Evolutionary conservation across 2,113 vertebrate genomes (phyloP).

Genomic region (Salvelinus alpinus): DNA sequence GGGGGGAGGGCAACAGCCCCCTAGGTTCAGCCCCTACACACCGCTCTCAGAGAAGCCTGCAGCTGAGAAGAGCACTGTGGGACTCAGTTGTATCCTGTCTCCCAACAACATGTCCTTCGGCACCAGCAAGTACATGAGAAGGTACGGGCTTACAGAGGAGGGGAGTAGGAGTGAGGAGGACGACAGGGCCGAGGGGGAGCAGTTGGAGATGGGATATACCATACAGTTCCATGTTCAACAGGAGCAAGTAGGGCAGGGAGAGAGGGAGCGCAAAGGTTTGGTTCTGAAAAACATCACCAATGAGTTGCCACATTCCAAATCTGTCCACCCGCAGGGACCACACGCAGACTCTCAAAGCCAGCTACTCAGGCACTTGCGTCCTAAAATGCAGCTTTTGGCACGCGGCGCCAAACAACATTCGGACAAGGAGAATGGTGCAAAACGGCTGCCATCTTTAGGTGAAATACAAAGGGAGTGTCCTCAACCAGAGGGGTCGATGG

Average conservation of each 20-base stretch:
- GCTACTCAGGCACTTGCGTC: constrained; percentile 74
- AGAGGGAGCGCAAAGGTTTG: neutral
- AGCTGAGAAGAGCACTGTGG: constrained; percentile 74
- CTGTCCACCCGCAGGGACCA: constrained; percentile 33
- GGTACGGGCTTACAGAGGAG: constrained; percentile 88
- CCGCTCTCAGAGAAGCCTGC: constrained; percentile 65
- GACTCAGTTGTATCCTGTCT: constrained; percentile 65
- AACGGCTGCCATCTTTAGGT: constrained; percentile 14
- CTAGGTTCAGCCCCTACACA: constrained; percentile 54
- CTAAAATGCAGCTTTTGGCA: constrained; percentile 70
- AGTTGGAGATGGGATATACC: constrained; percentile 30
- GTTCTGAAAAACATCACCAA: constrained; percentile 77
- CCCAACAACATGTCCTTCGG: constrained; percentile 94
- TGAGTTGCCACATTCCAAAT: constrained; percentile 27
- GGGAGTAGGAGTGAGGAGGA: constrained; percentile 70
- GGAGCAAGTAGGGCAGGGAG: neutral
- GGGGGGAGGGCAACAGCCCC: constrained; percentile 58
- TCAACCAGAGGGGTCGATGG: constrained; percentile 74
- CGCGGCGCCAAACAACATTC: constrained; percentile 64
- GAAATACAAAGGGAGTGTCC: constrained; percentile 34
- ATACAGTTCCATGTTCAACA: constrained; percentile 9
- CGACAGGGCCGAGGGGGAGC: constrained; percentile 30
- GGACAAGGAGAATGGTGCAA: constrained; percentile 74
- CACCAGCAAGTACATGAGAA: constrained; percentile 91
- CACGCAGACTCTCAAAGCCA: constrained; percentile 65